Evolutionary conservation across 2,113 vertebrate species (phyloP).

Genomic region (Pangasianodon gigas): DNA sequence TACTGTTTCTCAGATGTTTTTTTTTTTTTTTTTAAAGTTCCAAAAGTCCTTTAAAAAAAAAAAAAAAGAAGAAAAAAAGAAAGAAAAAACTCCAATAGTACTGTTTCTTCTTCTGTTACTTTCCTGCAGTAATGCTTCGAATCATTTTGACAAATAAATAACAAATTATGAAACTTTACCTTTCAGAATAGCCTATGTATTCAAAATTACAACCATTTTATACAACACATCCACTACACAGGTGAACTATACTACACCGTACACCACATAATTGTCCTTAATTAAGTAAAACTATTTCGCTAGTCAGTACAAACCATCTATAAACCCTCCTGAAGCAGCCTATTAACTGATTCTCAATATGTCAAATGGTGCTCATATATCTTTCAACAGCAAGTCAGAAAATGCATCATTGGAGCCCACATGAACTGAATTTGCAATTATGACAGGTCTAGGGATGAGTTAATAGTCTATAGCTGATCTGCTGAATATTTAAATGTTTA

Average conservation of each 20-base stretch:
- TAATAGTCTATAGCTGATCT: neutral
- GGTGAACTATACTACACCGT: neutral
- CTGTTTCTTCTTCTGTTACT: neutral
- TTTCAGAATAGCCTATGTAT: neutral
- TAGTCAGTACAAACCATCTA: neutral
- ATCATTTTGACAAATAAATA: neutral
- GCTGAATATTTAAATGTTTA: neutral
- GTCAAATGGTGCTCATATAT: neutral
- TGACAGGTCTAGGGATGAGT: neutral
- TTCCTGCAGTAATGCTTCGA: neutral
- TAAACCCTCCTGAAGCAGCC: too few species aligned
- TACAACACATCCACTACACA: neutral
- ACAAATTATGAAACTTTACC: neutral
- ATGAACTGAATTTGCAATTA: neutral
- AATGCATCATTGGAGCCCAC: neutral
- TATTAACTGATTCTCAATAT: neutral
- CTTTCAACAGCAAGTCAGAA: neutral
- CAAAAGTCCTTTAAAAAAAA: too few species aligned
- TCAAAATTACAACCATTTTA: neutral
- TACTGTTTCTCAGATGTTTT: neutral
- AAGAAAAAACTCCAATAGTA: too few species aligned
- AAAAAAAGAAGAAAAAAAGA: too few species aligned
- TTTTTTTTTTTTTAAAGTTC: too few species aligned
- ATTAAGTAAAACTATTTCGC: neutral
- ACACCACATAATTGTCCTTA: neutral